Evolutionary conservation across 2,888 invertebrate genomes (phyloP).

Genomic region (Ariolimax columbianus): DNA sequence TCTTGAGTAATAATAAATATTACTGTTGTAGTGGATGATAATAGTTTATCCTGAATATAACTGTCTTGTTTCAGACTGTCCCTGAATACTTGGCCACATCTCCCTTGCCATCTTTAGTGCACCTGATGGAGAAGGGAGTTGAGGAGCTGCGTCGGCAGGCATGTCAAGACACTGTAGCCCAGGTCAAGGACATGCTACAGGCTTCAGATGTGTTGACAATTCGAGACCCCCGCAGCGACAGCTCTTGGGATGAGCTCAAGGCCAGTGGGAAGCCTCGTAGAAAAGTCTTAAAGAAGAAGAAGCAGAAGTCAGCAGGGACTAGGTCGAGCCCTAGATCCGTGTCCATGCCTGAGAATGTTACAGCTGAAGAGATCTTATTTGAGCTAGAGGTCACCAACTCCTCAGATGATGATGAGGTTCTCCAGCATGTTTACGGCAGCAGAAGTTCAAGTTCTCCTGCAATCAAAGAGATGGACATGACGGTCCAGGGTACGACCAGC

Average conservation of each 20-base stretch:
- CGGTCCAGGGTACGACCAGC: constrained; percentile 47
- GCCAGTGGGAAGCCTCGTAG: constrained; percentile 53
- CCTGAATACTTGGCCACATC: constrained; percentile 96
- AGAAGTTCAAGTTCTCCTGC: constrained; percentile 55
- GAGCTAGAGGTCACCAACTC: constrained; percentile 68
- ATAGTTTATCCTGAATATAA: neutral
- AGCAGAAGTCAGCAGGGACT: constrained; percentile 46
- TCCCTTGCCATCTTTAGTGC: constrained; percentile 85
- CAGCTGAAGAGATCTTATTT: constrained; percentile 70
- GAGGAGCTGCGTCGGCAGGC: constrained; percentile 61
- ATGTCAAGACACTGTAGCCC: neutral
- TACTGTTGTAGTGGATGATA: neutral
- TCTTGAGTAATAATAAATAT: no score
- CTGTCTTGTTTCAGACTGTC: constrained; percentile 66
- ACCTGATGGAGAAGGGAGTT: constrained; percentile 70
- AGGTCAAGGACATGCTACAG: neutral
- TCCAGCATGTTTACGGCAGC: constrained; percentile 57
- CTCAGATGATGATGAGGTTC: constrained; percentile 71
- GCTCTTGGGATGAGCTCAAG: constrained; percentile 53
- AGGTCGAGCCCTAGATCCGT: constrained; percentile 53
- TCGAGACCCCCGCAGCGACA: constrained; percentile 55
- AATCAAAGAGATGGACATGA: constrained; percentile 41
- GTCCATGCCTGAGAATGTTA: constrained; percentile 54
- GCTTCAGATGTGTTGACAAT: constrained; percentile 28
- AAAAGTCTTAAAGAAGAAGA: constrained; percentile 61